Evolutionary conservation across 2,113 vertebrate species (phyloP).

Genomic region (Actenoides lindsayi): DNA sequence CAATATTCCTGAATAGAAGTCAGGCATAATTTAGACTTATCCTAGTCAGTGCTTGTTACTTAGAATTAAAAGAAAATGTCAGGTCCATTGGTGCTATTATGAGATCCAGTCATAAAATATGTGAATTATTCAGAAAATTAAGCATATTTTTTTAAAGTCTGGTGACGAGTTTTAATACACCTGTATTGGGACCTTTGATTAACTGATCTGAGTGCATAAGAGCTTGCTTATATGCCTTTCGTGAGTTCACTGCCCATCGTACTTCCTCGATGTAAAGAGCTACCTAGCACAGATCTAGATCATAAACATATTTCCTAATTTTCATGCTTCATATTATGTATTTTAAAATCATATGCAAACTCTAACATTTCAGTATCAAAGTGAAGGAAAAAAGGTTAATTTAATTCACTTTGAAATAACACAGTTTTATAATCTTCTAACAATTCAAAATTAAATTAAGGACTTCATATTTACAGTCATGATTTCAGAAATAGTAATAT

Average conservation of each 20-base stretch:
- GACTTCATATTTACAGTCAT: constrained; percentile 61
- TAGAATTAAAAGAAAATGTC: neutral
- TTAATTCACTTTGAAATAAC: constrained; percentile 70
- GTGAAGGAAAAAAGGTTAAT: constrained; percentile 67
- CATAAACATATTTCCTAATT: neutral
- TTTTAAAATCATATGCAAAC: constrained; percentile 31
- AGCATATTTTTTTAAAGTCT: neutral
- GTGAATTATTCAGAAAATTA: neutral
- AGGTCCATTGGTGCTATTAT: neutral
- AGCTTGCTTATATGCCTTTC: neutral
- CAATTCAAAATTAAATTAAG: constrained; percentile 52
- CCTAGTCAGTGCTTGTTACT: neutral
- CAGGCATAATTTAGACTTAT: neutral
- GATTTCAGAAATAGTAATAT: constrained; percentile 67
- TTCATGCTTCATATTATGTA: neutral
- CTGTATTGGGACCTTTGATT: neutral
- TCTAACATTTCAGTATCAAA: constrained; percentile 46
- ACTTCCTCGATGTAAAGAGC: neutral
- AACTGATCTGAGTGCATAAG: neutral
- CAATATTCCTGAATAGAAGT: neutral
- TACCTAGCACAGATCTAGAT: neutral
- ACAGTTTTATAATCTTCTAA: constrained; percentile 58
- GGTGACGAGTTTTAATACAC: neutral
- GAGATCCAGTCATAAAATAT: neutral
- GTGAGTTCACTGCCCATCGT: neutral